These are phyloP conservation scores for Bacillus rossius DNA, from an alignment of 1,140 invertebrate species.

Conservation along the genomic window DNA sequence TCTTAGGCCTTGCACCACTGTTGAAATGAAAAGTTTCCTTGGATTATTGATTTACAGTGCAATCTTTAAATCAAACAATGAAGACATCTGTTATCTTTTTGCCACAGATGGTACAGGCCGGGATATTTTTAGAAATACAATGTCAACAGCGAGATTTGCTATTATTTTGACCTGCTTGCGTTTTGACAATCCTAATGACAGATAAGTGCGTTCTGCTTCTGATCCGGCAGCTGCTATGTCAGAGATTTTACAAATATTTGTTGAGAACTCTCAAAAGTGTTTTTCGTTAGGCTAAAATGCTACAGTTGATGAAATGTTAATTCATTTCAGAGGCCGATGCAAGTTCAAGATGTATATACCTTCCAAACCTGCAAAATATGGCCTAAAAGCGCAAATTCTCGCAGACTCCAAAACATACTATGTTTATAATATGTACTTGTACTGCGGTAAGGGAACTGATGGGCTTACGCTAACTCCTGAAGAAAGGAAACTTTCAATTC, in stretches of 20 bases:
- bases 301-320: conserved; percentile 31
- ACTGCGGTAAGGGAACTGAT: no score
- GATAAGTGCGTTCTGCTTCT: background rate
- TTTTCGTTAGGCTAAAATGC: no score
- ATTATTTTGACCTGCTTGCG: conserved; percentile 23
- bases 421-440: background rate
- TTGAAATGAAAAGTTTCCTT: background rate
- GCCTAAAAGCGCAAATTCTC: conserved; percentile 34
- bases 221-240: no score
- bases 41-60: background rate
- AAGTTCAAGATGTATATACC: conserved; percentile 42
- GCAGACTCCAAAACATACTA: conserved; percentile 2
- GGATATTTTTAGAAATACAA: conserved; percentile 27
- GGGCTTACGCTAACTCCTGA: no score
- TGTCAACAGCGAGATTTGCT: conserved; percentile 26
- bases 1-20: background rate
- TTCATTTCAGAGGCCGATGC: conserved; percentile 39
- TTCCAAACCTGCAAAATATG: conserved; percentile 42
- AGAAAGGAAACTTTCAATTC: no score
- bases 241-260: no score
- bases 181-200: conserved; percentile 27
- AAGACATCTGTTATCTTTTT: conserved; percentile 24
- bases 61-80: conserved; percentile 27
- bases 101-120: conserved; percentile 28
- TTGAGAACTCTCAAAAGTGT: no score